Evolutionary conservation across 2,797 vertebrate genomes (phyloP), one percentile per base, ranked within the genome.

Genomic region (Chaenodraco wilsoni): DNA sequence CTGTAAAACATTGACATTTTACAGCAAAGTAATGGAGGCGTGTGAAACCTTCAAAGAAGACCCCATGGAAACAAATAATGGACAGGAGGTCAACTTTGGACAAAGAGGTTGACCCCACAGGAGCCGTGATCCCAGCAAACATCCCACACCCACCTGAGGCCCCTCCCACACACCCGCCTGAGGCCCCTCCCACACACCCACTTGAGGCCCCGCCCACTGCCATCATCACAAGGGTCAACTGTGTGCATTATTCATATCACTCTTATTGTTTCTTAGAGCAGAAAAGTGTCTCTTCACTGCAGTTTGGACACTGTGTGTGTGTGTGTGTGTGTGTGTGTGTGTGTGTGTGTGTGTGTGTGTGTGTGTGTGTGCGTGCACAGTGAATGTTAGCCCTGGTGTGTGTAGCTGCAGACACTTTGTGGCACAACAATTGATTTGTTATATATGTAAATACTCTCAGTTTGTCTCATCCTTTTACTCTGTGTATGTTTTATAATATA

Each of bases 21-120:
- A 81, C 92, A 99, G 98, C 87, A 98, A 98, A 93, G 97, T 99
- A 78, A 97, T 97, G 89, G 96, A 97, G 86, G 97, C 97, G 76
- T 99, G 98, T 93, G 95, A 95, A 89, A 97, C 90, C 94, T 99
- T 97, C 93, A 97, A 96, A 92, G 97, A 99, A 73, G 96, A 98
- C 91, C 96, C 96, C 79, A 99, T 99, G 98, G 98, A 99, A 88
- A 97, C 96, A 2, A 96, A 96, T 82, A 72, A 79, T 0, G 92
- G 85, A 33, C 92, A 84, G 69, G 90, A 97, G 95, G 95, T 96
- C 93, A 96, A 97, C 91, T 84, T 74, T 14, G 87, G 84, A 76
- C 88, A 91, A 43, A 83, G 89, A 84, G 88, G 91, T 64, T 91
- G 89, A 92, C 50, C 2, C 23, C 46, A 27, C 63, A 33, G 63